Evolutionary conservation across 2,888 invertebrate genomes (phyloP), one percentile per base, ranked within the genome.

Genomic region (Eupithecia dodoneata): DNA sequence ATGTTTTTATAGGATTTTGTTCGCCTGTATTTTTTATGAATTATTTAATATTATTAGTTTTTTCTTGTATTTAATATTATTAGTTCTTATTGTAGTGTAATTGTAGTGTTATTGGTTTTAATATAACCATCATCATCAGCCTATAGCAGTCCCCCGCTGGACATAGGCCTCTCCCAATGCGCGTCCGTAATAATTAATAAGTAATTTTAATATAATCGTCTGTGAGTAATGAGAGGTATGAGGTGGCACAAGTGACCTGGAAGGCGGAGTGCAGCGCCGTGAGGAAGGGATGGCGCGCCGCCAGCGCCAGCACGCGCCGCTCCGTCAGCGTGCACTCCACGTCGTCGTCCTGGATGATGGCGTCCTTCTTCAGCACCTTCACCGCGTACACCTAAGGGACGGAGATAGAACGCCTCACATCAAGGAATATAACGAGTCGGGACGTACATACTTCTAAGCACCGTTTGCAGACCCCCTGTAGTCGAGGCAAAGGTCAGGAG

Each of bases 281-380:
- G 81, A 99, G 97, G 96, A 99, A 99, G 76, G 99, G 99, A 95
- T 99, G 99, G 82, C 97, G 98, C 80, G 99, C 99, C n/a, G 99
- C 99, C 88, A 99, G 96, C 74, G 99, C 98, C 87, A 99, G 96
- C 91, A 99, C 99, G 88, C 99, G 96, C 90, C 99, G 99, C 95
- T 99, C 99, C 80, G 99, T 99, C 97, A 99, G 99, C 76, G 99
- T 99, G 94, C 99, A 99, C 93, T 99, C 99, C 76, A 99, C 99
- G 95, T 99, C 99, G 92, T 99, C 99, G 93, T 99, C 99, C 95
- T 99, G 99, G 87, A 99, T 97, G 83, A 99, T 99, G 65, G 98
- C 98, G 95, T 99, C 99, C 94, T 99, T 99, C 96, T 99, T 99
- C 88, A 99, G 96, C 84, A 99, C 97, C 91, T 98, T 98, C 79